Conservation (phyloP, 2,113 vertebrate genomes). For the Dendropsophus ebraccatus region DNA sequence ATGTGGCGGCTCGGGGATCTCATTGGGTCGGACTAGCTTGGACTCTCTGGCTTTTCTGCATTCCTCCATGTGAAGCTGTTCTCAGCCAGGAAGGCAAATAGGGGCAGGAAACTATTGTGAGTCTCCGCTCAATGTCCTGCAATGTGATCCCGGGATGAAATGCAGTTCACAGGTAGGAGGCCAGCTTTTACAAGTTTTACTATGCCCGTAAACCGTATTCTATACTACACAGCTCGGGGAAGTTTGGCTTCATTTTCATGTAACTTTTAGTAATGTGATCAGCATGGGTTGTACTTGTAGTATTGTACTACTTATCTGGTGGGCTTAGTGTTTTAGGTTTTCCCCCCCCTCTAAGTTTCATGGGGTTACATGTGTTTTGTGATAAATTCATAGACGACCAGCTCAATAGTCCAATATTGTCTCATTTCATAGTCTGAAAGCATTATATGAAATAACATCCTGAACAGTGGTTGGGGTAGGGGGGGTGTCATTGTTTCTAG, state of each 20-base stretch:
- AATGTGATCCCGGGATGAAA: conserved; percentile 70
- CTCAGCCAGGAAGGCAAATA: conserved; percentile 16
- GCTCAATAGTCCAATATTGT: neutral
- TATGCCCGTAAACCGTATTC: too few relatives aligned
- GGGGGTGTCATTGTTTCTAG: too few relatives aligned
- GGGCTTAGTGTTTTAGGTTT: too few relatives aligned
- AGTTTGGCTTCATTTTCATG: neutral
- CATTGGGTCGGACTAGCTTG: conserved; percentile 65
- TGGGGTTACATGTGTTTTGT: too few relatives aligned
- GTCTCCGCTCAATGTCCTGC: conserved; percentile 61
- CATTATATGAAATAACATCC: neutral
- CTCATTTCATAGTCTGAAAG: neutral
- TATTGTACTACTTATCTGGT: too few relatives aligned
- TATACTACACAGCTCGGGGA: neutral
- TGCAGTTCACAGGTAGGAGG: conserved; percentile 79
- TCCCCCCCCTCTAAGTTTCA: too few relatives aligned
- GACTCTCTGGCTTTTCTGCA: conserved; percentile 75
- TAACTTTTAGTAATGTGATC: neutral
- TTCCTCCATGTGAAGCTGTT: conserved; percentile 72
- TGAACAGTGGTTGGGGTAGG: too few relatives aligned
- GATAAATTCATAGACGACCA: too few relatives aligned
- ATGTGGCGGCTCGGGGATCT: conserved; percentile 63
- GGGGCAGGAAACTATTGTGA: conserved; percentile 49
- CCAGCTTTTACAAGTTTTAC: neutral
- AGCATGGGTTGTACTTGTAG: neutral